Conservation (phyloP, 2,888 invertebrate genomes). For the Eupithecia subumbrata region DNA sequence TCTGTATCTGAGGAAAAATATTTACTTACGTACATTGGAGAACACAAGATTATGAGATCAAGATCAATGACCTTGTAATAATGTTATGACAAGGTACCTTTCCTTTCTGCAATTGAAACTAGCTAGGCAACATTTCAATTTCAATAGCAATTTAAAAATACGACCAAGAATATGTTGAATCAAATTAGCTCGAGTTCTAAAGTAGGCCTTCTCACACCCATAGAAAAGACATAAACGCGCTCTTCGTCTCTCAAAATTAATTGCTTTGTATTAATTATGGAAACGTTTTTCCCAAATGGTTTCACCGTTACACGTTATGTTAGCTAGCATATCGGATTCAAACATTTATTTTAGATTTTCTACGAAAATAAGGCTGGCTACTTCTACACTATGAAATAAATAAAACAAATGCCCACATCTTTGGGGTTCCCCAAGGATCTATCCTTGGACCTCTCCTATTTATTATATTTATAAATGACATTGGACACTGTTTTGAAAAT, state of each 20-base stretch:
- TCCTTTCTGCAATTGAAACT: slow-evolving; percentile 39
- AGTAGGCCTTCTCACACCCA: slow-evolving; percentile 10
- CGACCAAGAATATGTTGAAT: neutral
- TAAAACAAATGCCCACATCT: neutral
- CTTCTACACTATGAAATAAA: neutral
- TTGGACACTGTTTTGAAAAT: too few species aligned
- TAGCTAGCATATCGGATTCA: neutral
- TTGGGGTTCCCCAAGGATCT: too few species aligned
- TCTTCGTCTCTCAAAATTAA: slow-evolving; percentile 8
- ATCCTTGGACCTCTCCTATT: too few species aligned
- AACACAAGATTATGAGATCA: slow-evolving; percentile 33
- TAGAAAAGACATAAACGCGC: slow-evolving; percentile 29
- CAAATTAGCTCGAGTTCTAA: neutral
- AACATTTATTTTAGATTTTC: neutral
- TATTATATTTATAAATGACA: too few species aligned
- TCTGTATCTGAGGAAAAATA: neutral
- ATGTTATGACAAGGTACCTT: slow-evolving; percentile 38
- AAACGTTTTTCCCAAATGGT: neutral
- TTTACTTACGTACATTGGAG: neutral
- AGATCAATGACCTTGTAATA: slow-evolving; percentile 41
- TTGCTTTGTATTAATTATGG: slow-evolving; percentile 1
- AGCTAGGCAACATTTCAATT: slow-evolving; percentile 22
- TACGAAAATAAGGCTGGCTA: neutral
- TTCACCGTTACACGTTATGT: neutral
- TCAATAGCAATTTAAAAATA: neutral